phyloP scores from a whole-genome alignment of 2,888 invertebrate genomes.

The Eupithecia subfuscata region DNA sequence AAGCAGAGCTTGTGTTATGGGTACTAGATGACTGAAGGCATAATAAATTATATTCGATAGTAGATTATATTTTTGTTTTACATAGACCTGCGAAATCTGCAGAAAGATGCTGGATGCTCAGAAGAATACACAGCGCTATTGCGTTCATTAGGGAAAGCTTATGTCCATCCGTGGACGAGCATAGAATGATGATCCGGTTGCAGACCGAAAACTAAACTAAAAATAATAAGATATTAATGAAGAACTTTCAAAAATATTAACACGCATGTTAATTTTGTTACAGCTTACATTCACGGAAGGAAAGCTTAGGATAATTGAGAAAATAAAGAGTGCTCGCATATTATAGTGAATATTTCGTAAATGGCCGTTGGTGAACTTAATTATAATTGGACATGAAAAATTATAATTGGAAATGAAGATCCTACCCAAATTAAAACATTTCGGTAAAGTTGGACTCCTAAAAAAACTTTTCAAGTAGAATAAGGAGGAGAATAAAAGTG shows the following conservation, averaged over 20 bases:
- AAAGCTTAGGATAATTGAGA: constrained; percentile 55
- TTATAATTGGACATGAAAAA: background rate
- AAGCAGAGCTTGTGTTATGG: too few relatives aligned
- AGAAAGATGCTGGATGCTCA: background rate
- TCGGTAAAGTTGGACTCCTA: background rate
- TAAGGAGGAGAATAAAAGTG: background rate
- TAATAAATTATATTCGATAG: too few relatives aligned
- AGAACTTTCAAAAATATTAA: background rate
- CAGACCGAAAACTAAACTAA: too few relatives aligned
- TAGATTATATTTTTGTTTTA: too few relatives aligned
- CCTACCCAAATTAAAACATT: background rate
- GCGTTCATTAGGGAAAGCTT: too few relatives aligned
- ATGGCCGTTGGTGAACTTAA: background rate
- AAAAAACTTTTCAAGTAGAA: background rate
- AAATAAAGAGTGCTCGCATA: background rate
- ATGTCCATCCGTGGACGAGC: background rate
- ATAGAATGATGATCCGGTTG: background rate
- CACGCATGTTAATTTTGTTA: constrained; percentile 51
- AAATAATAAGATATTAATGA: too few relatives aligned
- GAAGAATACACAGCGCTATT: too few relatives aligned
- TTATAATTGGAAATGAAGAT: background rate
- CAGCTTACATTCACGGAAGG: constrained; percentile 75
- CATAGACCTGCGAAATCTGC: background rate
- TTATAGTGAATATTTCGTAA: background rate
- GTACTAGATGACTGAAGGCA: too few relatives aligned